Percentiles rank a stretch among this genome's conserved stretches.
Evolutionary conservation across 2,888 invertebrate species (phyloP).

Genomic region (Aelia acuminata): DNA sequence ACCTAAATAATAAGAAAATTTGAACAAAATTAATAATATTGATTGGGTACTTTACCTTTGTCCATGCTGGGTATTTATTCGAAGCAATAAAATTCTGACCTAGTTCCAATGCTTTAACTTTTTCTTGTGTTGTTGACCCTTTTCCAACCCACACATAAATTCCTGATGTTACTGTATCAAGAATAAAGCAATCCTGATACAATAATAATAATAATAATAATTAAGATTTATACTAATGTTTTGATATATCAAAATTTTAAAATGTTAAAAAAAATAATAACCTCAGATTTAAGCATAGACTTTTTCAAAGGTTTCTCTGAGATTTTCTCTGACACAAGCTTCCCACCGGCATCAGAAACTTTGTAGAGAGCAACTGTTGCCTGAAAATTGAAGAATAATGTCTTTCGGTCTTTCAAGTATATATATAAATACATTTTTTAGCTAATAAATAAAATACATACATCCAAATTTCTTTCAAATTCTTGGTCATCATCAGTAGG

Average conservation of each 20-base stretch:
- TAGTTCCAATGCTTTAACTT: conserved; percentile 80
- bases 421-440: neutral
- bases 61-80: conserved; percentile 84
- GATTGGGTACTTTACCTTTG: conserved; percentile 68
- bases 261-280: neutral
- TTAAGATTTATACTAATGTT: neutral
- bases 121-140: conserved; percentile 80
- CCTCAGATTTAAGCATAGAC: conserved; percentile 78
- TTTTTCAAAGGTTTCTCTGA: conserved; percentile 81
- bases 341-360: conserved; percentile 79
- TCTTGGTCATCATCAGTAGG: conserved; percentile 82
- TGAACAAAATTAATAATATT: conserved; percentile 27
- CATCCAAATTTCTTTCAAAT: conserved; percentile 79
- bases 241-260: neutral
- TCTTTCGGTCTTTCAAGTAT: neutral
- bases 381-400: conserved; percentile 64
- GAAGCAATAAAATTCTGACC: conserved; percentile 77
- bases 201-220: neutral
- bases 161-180: conserved; percentile 83
- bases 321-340: conserved; percentile 77
- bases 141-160: conserved; percentile 90
- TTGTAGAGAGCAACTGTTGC: conserved; percentile 77
- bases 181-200: conserved; percentile 81
- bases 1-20: neutral
- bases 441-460: conserved; percentile 63